These are phyloP conservation scores for Apus apus DNA, from an alignment of 2,113 vertebrate genomes.

Conservation along the genomic window DNA sequence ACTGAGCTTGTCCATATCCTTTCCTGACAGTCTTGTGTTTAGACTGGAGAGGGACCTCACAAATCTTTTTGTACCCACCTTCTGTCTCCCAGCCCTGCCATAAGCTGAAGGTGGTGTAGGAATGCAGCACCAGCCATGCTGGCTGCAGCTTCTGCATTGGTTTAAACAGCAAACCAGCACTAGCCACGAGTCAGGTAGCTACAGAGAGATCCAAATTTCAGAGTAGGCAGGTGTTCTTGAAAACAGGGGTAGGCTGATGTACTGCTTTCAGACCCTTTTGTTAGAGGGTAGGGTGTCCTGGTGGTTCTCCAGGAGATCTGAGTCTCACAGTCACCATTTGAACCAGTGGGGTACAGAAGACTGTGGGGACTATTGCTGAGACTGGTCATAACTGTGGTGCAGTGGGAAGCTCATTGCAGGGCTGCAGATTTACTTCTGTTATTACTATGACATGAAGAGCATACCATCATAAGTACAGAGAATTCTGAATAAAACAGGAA, in stretches of 20 bases:
- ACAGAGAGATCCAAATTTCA: background rate
- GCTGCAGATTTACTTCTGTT: background rate
- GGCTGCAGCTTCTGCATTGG: background rate
- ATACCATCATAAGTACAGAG: background rate
- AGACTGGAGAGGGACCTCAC: background rate
- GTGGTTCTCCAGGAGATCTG: background rate
- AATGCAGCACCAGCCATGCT: fast-evolving
- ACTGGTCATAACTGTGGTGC: fast-evolving
- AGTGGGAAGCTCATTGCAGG: background rate
- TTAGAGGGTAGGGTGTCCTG: background rate
- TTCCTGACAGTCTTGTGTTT: background rate
- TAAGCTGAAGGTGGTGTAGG: background rate
- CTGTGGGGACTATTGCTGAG: background rate
- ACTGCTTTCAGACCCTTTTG: background rate
- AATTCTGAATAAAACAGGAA: background rate
- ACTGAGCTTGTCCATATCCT: background rate
- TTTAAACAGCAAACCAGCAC: background rate
- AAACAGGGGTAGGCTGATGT: background rate
- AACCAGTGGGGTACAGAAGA: fast-evolving
- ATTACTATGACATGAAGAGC: background rate
- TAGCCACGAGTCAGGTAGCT: background rate
- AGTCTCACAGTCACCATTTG: background rate
- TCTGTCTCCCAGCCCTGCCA: background rate
- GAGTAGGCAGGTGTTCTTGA: background rate
- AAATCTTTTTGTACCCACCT: background rate